These are phyloP conservation scores for Temnothorax unifasciatus DNA, from an alignment of 2,888 invertebrate species.

Conservation along the genomic window DNA sequence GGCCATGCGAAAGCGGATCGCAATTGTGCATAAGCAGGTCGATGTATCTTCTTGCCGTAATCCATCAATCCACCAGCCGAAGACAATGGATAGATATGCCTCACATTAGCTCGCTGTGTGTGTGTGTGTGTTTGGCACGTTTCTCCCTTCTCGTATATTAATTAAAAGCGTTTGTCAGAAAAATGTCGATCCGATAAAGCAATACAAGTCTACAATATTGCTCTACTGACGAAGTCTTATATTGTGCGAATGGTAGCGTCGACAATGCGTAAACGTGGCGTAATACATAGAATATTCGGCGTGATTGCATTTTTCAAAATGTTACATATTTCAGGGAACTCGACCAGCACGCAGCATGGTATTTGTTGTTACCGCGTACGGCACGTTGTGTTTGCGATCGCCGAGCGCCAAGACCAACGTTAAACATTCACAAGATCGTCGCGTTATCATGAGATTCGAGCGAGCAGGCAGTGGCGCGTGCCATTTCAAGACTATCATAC, in stretches of 20 bases:
- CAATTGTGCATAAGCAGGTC: slow-evolving; percentile 48
- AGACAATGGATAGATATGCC: slow-evolving; percentile 72
- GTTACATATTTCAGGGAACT: neutral
- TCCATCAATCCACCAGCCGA: slow-evolving; percentile 70
- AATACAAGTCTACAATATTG: neutral
- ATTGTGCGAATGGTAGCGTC: neutral
- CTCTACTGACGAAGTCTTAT: neutral
- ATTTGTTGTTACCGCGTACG: no score
- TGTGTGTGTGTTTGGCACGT: slow-evolving; percentile 19
- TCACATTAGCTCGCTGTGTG: slow-evolving; percentile 60
- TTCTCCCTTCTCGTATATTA: slow-evolving; percentile 61
- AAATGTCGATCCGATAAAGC: neutral
- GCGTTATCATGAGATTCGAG: no score
- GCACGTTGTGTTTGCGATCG: no score
- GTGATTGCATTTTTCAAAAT: neutral
- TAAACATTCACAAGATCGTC: no score
- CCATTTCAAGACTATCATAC: slow-evolving; percentile 74
- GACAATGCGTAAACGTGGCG: neutral
- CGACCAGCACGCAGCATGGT: no score
- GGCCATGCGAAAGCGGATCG: slow-evolving; percentile 20
- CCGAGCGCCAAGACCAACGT: no score
- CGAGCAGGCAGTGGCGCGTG: no score
- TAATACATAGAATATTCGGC: neutral
- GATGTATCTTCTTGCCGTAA: slow-evolving; percentile 70
- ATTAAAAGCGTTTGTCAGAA: slow-evolving; percentile 69